Conservation (phyloP, 2,797 vertebrate species). For the Anisognathus igniventris region DNA sequence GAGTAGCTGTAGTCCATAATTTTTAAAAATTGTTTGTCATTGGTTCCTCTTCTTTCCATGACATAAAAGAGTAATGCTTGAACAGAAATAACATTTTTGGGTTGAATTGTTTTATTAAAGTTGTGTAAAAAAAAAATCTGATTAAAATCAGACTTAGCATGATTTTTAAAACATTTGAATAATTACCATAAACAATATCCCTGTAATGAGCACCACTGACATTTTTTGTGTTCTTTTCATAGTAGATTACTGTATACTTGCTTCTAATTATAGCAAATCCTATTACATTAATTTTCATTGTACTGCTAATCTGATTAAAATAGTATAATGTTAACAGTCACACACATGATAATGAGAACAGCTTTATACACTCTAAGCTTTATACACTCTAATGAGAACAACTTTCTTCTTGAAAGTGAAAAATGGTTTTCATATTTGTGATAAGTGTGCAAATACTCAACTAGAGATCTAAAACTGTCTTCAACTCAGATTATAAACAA, state of each 20-base stretch:
- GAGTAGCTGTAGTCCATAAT: background rate
- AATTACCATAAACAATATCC: slow-evolving; percentile 10
- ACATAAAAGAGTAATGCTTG: background rate
- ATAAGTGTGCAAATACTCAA: background rate
- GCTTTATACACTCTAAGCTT: background rate
- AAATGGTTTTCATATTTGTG: background rate
- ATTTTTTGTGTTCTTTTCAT: slow-evolving; percentile 17
- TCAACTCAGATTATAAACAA: background rate
- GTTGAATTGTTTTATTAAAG: background rate
- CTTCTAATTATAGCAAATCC: slow-evolving; percentile 60
- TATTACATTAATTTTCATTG: slow-evolving; percentile 53
- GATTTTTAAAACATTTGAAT: background rate
- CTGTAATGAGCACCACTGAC: background rate
- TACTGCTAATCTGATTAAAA: slow-evolving; percentile 57
- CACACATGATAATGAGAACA: background rate
- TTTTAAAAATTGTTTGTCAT: background rate
- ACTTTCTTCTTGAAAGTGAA: background rate
- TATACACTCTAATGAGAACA: background rate
- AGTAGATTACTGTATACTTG: slow-evolving; percentile 33
- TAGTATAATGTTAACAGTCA: background rate
- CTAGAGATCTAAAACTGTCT: background rate
- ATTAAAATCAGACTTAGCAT: background rate
- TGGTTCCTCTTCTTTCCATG: background rate
- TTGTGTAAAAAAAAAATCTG: background rate
- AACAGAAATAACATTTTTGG: background rate